Percentiles rank a stretch among this genome's conserved stretches.
phyloP scores from a whole-genome alignment of 2,113 vertebrate species.

The Rhinoptilus africanus region DNA sequence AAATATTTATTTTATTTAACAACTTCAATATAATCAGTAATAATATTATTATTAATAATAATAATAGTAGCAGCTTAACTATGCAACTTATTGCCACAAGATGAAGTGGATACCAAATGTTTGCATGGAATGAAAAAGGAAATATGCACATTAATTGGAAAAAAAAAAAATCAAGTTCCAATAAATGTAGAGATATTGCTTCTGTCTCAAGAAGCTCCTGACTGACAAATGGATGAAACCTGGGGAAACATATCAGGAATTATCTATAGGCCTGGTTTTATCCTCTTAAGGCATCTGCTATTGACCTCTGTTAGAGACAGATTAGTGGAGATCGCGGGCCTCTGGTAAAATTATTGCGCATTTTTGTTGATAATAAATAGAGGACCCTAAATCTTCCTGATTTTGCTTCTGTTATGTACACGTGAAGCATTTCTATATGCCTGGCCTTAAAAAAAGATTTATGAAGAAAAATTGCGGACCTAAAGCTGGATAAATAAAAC shows the following conservation, averaged over 20 bases:
- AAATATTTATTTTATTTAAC: constrained; percentile 2
- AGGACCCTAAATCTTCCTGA: neutral
- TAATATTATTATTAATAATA: neutral
- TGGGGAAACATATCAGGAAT: neutral
- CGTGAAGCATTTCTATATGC: neutral
- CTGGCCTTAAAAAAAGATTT: neutral
- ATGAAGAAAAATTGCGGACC: neutral
- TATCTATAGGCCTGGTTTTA: neutral
- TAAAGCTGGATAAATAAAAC: neutral
- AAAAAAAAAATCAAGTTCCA: neutral
- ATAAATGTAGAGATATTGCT: neutral
- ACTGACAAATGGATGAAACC: neutral
- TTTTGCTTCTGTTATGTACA: neutral
- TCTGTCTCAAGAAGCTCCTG: neutral
- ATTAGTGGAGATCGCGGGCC: neutral
- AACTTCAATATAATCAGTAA: neutral
- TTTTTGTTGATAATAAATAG: neutral
- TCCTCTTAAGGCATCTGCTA: neutral
- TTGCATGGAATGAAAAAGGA: constrained; percentile 15
- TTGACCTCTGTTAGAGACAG: neutral
- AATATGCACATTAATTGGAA: neutral
- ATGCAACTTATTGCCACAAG: neutral
- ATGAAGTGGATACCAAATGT: neutral
- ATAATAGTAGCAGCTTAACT: neutral
- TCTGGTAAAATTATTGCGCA: neutral